Evolutionary conservation across 2,113 vertebrate genomes (phyloP), one percentile per base, ranked within the genome.

Genomic region (Pachypanchax playfairii): DNA sequence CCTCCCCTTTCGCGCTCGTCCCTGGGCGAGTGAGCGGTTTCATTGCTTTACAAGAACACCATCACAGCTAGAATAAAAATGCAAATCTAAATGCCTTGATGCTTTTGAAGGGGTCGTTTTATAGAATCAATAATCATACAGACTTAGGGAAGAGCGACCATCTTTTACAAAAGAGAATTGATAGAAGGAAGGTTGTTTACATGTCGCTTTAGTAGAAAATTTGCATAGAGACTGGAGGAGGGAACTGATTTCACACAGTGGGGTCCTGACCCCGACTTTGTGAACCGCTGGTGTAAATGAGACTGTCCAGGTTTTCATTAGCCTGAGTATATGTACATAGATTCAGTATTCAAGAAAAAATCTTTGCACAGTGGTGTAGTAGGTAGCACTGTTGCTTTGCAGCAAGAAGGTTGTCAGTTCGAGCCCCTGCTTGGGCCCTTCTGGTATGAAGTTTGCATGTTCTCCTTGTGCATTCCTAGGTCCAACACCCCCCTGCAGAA

Each of bases 71-170:
- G 81, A 87, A 91, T 89, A 85, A 84, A 86, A 91, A 91, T 91
- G 86, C 79, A 84, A 83, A 85, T 87, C 70, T 80, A 81, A 75
- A 84, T 60, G 83, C 73, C 69, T 82, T 79, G 70, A 67, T 39
- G 55, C 83, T 65, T 73, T 83, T 88, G 85, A 79, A 79, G 72
- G 33, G 77, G 65, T 48, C 76, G 78, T 76, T 85, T 84, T 80
- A 72, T 82, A 80, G 83, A 86, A 88, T 88, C 84, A 84, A 85
- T 90, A 89, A 89, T 87, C 79, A 79, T 80, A 83, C 82, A 80
- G 74, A 73, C 65, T 24, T 46, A 35, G 39, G 29, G 50, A 59
- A 49, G 33, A 65, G 58, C 65, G 69, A 67, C 60, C 53, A 73
- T 73, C 70, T 80, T 83, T 84, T 78, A 77, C 82, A 70, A 48